Percentiles rank a stretch among this genome's conserved stretches.
phyloP scores from a whole-genome alignment of 2,888 invertebrate genomes.

The Lamellibrachia columna region DNA sequence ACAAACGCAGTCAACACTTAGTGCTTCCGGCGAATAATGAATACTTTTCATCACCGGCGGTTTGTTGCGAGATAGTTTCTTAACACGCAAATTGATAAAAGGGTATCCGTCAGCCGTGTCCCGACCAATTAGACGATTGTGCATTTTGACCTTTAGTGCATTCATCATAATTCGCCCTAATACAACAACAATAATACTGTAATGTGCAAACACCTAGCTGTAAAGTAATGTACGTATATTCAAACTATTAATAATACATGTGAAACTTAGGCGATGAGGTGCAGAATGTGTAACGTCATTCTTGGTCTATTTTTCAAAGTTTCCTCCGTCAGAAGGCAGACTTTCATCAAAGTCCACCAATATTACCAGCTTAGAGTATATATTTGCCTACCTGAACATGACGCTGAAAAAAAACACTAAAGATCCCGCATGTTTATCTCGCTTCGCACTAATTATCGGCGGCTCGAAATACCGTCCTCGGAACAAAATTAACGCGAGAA shows the following conservation, averaged over 20 bases:
- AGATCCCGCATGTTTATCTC: background rate
- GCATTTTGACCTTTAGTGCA: background rate
- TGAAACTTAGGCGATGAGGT: background rate
- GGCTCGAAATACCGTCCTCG: background rate
- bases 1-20: background rate
- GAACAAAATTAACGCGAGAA: background rate
- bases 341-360: background rate
- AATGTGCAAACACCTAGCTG: background rate
- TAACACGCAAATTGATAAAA: background rate
- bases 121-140: background rate
- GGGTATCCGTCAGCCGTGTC: background rate
- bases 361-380: background rate
- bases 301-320: background rate
- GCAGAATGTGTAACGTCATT: background rate
- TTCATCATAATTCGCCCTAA: background rate
- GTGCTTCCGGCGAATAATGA: background rate
- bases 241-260: background rate
- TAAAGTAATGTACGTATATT: background rate
- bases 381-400: background rate
- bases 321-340: background rate
- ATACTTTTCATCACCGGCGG: background rate
- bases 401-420: background rate
- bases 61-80: background rate
- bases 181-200: background rate
- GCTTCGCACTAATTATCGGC: background rate